phyloP scores from a whole-genome alignment of 2,113 vertebrate genomes.

The Sisor rabdophorus region DNA sequence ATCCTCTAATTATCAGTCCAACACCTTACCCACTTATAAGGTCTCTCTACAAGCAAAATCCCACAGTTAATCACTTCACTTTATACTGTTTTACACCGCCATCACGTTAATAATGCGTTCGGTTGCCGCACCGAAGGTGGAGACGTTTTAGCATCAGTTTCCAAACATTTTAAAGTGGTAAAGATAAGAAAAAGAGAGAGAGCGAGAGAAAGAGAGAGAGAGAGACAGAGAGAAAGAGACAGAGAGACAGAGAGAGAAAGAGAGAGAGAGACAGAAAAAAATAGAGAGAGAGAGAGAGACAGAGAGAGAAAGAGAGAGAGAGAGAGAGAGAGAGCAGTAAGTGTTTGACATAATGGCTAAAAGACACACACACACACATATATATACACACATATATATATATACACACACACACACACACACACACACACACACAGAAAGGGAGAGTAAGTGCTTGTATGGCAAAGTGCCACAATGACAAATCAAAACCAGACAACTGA shows the following conservation, averaged over 20 bases:
- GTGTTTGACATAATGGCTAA: neutral
- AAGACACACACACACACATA: conserved; percentile 7
- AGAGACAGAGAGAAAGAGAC: no score
- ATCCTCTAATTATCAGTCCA: no score
- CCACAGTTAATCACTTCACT: no score
- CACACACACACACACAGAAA: neutral
- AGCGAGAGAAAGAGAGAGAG: no score
- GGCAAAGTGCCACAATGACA: conserved; percentile 34
- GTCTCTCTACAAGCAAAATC: no score
- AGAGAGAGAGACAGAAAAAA: no score
- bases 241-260: no score
- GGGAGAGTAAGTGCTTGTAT: conserved; percentile 31
- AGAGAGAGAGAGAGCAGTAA: neutral
- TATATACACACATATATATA: neutral
- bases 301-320: no score
- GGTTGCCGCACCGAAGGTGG: neutral
- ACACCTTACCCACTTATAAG: no score
- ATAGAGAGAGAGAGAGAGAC: neutral
- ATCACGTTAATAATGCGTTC: neutral
- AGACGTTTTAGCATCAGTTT: neutral
- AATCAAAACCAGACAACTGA: conserved; percentile 24
- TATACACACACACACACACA: neutral
- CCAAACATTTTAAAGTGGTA: no score
- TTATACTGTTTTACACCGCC: no score
- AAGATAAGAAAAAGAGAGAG: no score